Conservation (phyloP, 2,797 vertebrate species). For the Pyrocephalus nanus region DNA sequence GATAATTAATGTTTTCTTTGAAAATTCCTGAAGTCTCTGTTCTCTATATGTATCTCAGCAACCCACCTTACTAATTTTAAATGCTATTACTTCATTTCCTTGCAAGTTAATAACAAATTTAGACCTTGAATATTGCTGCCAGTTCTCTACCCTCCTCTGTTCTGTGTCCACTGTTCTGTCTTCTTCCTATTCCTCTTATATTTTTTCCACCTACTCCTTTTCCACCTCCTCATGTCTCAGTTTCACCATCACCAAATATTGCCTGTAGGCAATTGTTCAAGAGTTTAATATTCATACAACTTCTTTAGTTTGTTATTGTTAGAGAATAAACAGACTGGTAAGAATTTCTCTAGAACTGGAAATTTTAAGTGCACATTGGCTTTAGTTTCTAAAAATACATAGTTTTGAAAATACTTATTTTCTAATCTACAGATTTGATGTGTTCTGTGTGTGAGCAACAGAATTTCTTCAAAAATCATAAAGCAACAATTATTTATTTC, state of each 20-base stretch:
- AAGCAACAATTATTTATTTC: neutral
- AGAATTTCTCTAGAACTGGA: neutral
- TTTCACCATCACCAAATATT: neutral
- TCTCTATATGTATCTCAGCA: conserved; percentile 28
- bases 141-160: neutral
- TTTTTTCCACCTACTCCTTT: conserved; percentile 23
- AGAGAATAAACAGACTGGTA: neutral
- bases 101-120: neutral
- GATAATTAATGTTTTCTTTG: neutral
- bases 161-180: neutral
- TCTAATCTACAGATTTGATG: neutral
- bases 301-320: neutral
- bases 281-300: neutral
- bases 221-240: neutral
- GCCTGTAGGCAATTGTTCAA: neutral
- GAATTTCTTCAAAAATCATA: neutral
- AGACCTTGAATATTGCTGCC: conserved; percentile 8
- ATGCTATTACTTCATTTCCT: conserved; percentile 29
- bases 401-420: neutral
- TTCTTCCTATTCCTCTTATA: neutral
- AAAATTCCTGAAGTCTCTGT: neutral
- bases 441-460: neutral
- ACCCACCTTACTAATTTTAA: conserved; percentile 19
- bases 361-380: neutral
- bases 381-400: neutral